Conservation (phyloP, 2,888 invertebrate genomes). For the Alentia gelatinosa region DNA sequence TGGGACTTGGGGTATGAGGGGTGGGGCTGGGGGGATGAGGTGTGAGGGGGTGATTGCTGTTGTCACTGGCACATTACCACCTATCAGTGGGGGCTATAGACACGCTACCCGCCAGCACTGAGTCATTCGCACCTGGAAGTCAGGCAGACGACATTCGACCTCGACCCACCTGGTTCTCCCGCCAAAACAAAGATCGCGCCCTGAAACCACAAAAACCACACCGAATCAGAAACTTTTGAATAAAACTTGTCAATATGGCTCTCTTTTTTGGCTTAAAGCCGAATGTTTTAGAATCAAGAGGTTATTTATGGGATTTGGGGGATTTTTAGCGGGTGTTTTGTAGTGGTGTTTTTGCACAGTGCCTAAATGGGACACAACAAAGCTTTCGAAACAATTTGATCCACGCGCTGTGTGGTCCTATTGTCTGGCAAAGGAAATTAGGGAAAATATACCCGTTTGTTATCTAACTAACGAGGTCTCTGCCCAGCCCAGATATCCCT, state of each 20-base stretch:
- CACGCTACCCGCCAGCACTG: constrained; percentile 2
- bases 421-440: not conserved
- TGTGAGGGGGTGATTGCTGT: not conserved
- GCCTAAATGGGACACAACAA: not conserved
- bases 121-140: not conserved
- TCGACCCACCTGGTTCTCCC: not conserved
- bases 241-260: not conserved
- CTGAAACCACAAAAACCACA: not conserved
- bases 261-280: not conserved
- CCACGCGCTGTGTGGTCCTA: not conserved
- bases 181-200: not conserved
- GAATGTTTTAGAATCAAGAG: not conserved
- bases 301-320: not conserved
- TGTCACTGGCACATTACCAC: constrained; percentile 2
- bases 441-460: not conserved
- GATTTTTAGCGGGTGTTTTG: not conserved
- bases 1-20: not conserved
- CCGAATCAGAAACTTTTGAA: not conserved
- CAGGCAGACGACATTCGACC: not conserved
- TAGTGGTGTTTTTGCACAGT: not conserved
- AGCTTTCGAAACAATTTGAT: not conserved
- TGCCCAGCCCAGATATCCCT: too few relatives aligned
- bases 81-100: not conserved
- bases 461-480: too few relatives aligned
- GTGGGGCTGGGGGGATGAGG: not conserved